These are phyloP conservation scores for Agrotis clavis DNA, from an alignment of 2,888 invertebrate species.

Conservation along the genomic window DNA sequence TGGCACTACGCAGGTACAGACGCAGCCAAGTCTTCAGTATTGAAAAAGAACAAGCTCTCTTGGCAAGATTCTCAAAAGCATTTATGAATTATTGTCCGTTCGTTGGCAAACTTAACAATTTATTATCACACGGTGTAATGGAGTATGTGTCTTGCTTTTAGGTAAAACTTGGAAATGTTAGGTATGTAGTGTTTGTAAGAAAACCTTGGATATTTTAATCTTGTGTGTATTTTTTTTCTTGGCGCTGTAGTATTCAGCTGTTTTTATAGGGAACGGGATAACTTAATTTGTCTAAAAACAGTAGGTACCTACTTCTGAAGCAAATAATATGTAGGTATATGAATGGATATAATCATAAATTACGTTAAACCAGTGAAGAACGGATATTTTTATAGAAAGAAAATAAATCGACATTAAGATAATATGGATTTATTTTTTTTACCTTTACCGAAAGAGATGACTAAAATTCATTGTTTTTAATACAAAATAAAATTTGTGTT, in stretches of 20 bases:
- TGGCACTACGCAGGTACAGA: conserved; percentile 56
- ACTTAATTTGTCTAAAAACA: neutral
- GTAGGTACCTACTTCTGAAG: neutral
- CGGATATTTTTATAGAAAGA: too few species aligned
- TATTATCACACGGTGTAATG: conserved; percentile 58
- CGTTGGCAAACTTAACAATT: conserved; percentile 65
- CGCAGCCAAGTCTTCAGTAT: conserved; percentile 62
- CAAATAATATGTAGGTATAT: too few species aligned
- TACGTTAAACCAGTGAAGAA: too few species aligned
- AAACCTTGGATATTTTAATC: conserved; percentile 10
- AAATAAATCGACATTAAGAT: too few species aligned
- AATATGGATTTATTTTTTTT: too few species aligned
- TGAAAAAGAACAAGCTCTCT: conserved; percentile 60
- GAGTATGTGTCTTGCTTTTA: conserved; percentile 52
- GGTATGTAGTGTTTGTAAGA: neutral
- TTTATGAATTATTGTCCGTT: conserved; percentile 64
- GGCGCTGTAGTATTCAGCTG: neutral
- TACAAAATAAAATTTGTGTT: too few species aligned
- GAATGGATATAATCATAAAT: too few species aligned
- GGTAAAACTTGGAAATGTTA: conserved; percentile 18
- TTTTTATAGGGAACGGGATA: neutral
- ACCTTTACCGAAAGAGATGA: too few species aligned
- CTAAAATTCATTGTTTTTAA: too few species aligned
- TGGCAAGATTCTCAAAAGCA: conserved; percentile 64
- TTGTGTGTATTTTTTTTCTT: neutral